Evolutionary conservation across 2,888 invertebrate species (phyloP), one percentile per base, ranked within the genome.

Genomic region (Leucozona laternaria): DNA sequence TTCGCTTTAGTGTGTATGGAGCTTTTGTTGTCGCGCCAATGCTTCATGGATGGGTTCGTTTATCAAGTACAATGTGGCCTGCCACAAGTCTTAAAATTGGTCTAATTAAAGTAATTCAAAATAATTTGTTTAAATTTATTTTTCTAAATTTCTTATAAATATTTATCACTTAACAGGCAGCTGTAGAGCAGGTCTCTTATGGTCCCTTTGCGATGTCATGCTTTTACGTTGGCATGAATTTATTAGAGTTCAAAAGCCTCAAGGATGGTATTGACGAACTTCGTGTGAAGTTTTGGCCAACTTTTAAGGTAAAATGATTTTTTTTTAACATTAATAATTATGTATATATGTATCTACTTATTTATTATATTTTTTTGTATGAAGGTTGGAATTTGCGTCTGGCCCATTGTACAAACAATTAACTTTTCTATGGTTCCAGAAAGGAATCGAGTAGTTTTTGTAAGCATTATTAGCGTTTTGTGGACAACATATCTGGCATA

Each of bases 401-500:
- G 96, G 96, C 96, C 96, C 8, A 90, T 95, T 17, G 93, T 95
- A 7, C 96, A 96, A 91, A 96, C 96, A 0, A 90, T 96, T 0
- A 97, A 97, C 90, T 96, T 96, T 89, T 94, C 95, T 17, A 93
- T 95, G 70, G 92, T 97, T n/a, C 94, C 95, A 0, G 96, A 96
- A 90, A 94, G 93, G 89, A 96, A 96, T 90, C 94, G 96, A 64
- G 95, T 96, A 0, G 93, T 96, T 2, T 96, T 95, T 89, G 95
- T 96, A 0, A 96, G 96, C 89, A 91, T 94, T 0, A 95, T 95
- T 79, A 96, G 96, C 90, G 94, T 96, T 72, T 90, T 96, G 48
- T 97, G 96, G 96, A 96, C 96, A 0, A 94, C 95, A 17, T 96
- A 95, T 91, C 93, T 97, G 88, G 96, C 96, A 0, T 96, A 96